Conservation (phyloP, 2,888 invertebrate species). For the Sabellastarte sp. region DNA sequence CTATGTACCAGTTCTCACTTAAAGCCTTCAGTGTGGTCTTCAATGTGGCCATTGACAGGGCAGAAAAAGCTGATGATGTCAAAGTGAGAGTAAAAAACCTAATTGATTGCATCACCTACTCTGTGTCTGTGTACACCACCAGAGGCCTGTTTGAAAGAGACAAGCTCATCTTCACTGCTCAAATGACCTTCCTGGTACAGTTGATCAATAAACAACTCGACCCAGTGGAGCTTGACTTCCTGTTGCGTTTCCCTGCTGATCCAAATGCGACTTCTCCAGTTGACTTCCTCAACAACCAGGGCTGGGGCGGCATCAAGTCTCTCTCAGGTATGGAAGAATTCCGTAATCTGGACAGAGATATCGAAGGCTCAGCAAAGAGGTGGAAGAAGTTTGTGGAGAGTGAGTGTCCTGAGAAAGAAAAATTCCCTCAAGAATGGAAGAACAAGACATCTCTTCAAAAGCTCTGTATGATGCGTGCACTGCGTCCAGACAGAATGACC, state of each 20-base stretch:
- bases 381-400: constrained; percentile 97
- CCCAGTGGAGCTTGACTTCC: constrained; percentile 82
- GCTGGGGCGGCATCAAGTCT: constrained; percentile 94
- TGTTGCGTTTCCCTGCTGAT: constrained; percentile 86
- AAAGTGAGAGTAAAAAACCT: constrained; percentile 78
- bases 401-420: constrained; percentile 92
- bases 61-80: constrained; percentile 79
- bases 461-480: constrained; percentile 91
- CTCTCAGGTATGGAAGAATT: constrained; percentile 85
- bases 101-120: constrained; percentile 90
- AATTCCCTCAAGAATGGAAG: constrained; percentile 98
- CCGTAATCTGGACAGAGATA: constrained; percentile 89
- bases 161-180: constrained; percentile 91
- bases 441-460: constrained; percentile 89
- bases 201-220: constrained; percentile 80
- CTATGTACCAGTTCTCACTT: constrained; percentile 94
- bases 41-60: constrained; percentile 88
- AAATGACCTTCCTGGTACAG: constrained; percentile 82
- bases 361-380: constrained; percentile 91
- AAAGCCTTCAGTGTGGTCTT: constrained; percentile 98
- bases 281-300: constrained; percentile 85
- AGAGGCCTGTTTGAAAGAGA: constrained; percentile 93
- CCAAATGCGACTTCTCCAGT: constrained; percentile 94
- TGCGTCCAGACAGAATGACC: constrained; percentile 93
- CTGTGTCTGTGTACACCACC: constrained; percentile 91